A percentile compares a stretch with the other conserved stretches of the same genome.
These are phyloP conservation scores for Lordiphosa collinella DNA, from an alignment of 1,140 invertebrate species.

Conservation along the genomic window DNA sequence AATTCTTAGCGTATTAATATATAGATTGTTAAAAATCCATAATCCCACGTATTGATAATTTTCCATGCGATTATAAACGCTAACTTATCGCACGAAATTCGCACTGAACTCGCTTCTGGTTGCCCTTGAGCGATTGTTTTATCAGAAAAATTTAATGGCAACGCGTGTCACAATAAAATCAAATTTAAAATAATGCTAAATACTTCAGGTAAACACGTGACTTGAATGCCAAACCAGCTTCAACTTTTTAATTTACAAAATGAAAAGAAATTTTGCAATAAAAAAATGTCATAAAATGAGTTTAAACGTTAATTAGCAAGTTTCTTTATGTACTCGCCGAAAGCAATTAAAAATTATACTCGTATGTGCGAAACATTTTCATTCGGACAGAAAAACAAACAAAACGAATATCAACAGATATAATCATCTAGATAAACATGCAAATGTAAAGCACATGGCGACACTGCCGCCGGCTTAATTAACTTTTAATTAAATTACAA, in stretches of 20 bases:
- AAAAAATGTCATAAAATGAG: conserved; percentile 37
- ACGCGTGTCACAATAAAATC: conserved; percentile 40
- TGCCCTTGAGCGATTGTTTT: conserved; percentile 12
- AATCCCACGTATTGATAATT: too few species aligned
- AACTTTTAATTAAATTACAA: conserved; percentile 61
- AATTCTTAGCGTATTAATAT: too few species aligned
- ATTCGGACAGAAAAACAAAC: conserved; percentile 4
- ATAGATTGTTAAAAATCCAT: too few species aligned
- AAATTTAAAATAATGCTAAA: conserved; percentile 43
- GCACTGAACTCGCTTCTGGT: conserved; percentile 26
- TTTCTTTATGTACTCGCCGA: conserved; percentile 16
- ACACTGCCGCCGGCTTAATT: conserved; percentile 50
- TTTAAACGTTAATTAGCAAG: conserved; percentile 51
- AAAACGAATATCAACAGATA: conserved; percentile 13
- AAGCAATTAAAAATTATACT: conserved; percentile 28
- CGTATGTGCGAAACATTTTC: conserved; percentile 9
- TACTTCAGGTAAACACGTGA: conserved; percentile 39
- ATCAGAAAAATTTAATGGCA: conserved; percentile 22
- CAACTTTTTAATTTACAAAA: conserved; percentile 21
- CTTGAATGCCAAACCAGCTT: conserved; percentile 28
- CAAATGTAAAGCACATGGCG: conserved; percentile 13
- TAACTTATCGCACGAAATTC: conserved; percentile 36
- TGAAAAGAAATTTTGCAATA: conserved; percentile 3
- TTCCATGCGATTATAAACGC: conserved; percentile 19
- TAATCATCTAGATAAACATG: conserved; percentile 21